Base-by-base conservation (phyloP, 2,797 vertebrate genomes). In the Argyrosomus regius region DNA sequence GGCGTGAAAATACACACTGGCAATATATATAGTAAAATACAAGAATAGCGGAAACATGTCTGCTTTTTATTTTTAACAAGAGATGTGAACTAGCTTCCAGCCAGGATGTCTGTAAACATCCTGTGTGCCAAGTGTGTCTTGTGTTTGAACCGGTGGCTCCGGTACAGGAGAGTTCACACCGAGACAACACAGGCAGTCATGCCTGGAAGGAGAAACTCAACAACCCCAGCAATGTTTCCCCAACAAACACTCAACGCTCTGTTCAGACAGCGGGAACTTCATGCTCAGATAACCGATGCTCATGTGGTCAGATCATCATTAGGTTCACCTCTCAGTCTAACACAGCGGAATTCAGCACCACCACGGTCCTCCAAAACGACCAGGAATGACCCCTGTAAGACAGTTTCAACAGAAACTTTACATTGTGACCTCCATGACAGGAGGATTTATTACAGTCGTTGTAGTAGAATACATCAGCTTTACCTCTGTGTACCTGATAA, bases 31-130 rank as follows among this genome's bases (percentile, higher is more conserved):
- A 76, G 79, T 62, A 54, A 83, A 81, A 87, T 4, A 73, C 10
- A 1, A 68, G 80, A 84, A 81, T 41, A 83, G 70, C 69, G 72
- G 77, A 62, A 89, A 77, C 77, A 78, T 46, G 81, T 72, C 64
- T 61, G 62, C 18, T 60, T 73, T 82, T 89, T 84, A 64, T 82
- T 88, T 74, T 78, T 72, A 85, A 82, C 78, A 56, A 86, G 81
- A 76, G 66, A 22, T 50, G 61, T 68, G 77, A 78, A 86, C 76
- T 1, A 61, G 76, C 85, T 87, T 60, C 71, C 50, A 72, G 87
- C 72, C 64, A 86, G 73, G 67, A 82, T 45, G 52, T 86, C 48
- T 81, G 82, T 66, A 80, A 80, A 82, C 85, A 84, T 72, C 60
- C 58, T 65, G 14, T 1, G 18, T 50, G 72, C 74, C 74, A 46